These are phyloP conservation scores for Champsocephalus gunnari DNA, from an alignment of 2,797 vertebrate genomes.

Conservation along the genomic window DNA sequence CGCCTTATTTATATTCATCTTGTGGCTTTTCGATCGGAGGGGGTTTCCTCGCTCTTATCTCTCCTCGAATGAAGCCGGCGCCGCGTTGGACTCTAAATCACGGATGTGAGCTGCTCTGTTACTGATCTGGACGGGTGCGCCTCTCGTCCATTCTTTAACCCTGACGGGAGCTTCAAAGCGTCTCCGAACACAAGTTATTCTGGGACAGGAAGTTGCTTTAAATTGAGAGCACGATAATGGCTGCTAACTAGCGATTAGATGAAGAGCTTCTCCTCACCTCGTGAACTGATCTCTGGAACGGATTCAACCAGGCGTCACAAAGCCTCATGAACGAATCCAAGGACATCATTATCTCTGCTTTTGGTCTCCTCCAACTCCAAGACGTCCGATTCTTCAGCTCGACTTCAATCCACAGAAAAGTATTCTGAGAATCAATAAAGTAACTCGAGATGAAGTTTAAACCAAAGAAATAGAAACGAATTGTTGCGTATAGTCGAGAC, in stretches of 20 bases:
- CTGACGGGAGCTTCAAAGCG: not conserved
- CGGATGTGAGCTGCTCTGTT: conserved; percentile 45
- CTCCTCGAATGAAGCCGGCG: not conserved
- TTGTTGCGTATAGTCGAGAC: too few species aligned
- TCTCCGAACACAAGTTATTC: not conserved
- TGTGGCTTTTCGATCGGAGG: not conserved
- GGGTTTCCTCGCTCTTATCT: conserved; percentile 1
- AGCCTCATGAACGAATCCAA: too few species aligned
- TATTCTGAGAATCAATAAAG: too few species aligned
- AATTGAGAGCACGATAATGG: not conserved
- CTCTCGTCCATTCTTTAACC: not conserved
- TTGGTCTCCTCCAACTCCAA: too few species aligned
- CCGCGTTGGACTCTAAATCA: conserved; percentile 45
- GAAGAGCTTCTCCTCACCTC: too few species aligned
- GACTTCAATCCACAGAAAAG: too few species aligned
- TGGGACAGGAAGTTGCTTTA: not conserved
- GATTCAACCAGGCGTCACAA: not conserved
- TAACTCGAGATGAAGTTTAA: too few species aligned
- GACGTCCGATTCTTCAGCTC: too few species aligned
- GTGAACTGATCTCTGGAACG: not conserved
- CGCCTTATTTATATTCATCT: not conserved
- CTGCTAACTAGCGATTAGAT: not conserved
- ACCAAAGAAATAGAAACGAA: too few species aligned
- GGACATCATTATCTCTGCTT: too few species aligned
- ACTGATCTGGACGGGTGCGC: conserved; percentile 34